A percentile compares a stretch with the other conserved stretches of the same genome.
These are phyloP conservation scores for Carapus acus DNA, from an alignment of 2,797 vertebrate species.

Conservation along the genomic window DNA sequence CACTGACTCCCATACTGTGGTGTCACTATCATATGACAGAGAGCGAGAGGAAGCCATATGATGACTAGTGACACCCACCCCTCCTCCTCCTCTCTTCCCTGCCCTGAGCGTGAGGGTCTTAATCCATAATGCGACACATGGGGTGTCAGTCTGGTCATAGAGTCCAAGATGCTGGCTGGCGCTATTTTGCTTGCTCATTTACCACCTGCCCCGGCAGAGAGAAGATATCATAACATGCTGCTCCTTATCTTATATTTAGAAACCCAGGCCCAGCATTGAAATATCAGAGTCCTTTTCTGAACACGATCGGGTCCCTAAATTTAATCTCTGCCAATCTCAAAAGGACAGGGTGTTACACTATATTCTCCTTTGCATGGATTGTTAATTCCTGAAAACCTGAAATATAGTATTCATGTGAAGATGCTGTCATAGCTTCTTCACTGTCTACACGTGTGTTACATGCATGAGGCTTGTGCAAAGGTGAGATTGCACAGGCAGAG, in stretches of 20 bases:
- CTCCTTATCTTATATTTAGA: conserved; percentile 89
- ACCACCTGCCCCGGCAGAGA: conserved; percentile 73
- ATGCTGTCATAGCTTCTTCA: too few relatives aligned
- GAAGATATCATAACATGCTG: conserved; percentile 83
- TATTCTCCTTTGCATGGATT: conserved; percentile 25
- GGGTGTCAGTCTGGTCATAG: conserved; percentile 54
- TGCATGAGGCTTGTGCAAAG: conserved; percentile 1
- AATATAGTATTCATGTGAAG: too few relatives aligned
- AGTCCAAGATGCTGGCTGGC: conserved; percentile 56
- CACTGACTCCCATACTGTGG: conserved; percentile 29
- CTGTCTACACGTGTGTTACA: too few relatives aligned
- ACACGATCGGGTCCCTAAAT: conserved; percentile 79
- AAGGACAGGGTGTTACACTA: conserved; percentile 68
- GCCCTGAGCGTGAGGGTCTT: conserved; percentile 27
- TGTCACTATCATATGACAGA: conserved; percentile 43
- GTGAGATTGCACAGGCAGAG: conserved; percentile 3
- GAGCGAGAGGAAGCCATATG: conserved; percentile 52
- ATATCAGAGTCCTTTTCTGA: conserved; percentile 81
- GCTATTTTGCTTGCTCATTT: conserved; percentile 76
- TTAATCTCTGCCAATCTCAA: conserved; percentile 73
- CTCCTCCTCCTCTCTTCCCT: background rate
- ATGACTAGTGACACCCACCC: conserved; percentile 38
- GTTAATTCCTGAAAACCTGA: conserved; percentile 32
- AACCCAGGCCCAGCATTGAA: conserved; percentile 74
- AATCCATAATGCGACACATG: conserved; percentile 66